Evolutionary conservation across 2,888 invertebrate genomes (phyloP), one percentile per base, ranked within the genome.

Genomic region (Eilema depressum): DNA sequence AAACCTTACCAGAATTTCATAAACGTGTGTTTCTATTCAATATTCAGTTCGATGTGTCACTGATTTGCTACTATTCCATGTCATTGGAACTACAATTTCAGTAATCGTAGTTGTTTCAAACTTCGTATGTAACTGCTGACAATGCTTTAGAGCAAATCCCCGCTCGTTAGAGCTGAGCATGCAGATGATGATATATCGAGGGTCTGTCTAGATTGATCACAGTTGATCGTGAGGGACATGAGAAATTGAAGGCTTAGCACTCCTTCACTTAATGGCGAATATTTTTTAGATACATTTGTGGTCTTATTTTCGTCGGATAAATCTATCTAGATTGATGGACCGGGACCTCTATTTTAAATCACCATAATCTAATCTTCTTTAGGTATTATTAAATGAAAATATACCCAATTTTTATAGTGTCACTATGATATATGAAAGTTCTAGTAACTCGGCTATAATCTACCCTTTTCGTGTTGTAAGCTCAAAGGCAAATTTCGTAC

Each of bases 161-260:
- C 25, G 2, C 14, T 25, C 57, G 26, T 26, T 26, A 59, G 17
- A 28, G 26, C 59, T 28, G 1, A 14, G 59, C 26, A 14, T 14
- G 26, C 59, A 17, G 59, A 59, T 28, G 17, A 59, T 59, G 59
- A 59, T 28, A 59, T 59, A 26, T 59, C 59, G 59, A 59, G 59
- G 59, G 26, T 59, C 59, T 8, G 59, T 4, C 17, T 25, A 59
- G 59, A 59, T 59, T 59, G 14, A 59, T 59, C 17, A 28, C 59
- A 8, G 59, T 17, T 26, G 59, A 28, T 59, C 26, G 25, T 26
- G 59, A 59, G 59, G 28, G 17, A 14, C 5, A 20, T 53, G 8
- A 53, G 17, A n/a, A n/a, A 53, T 53, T 53, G 53, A 8, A 20
- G 53, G 2, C 53, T 53, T 53, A n/a, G 53, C n/a, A 53, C n/a